Evolutionary conservation across 2,797 vertebrate species (phyloP).

Genomic region (Amblyraja radiata): DNA sequence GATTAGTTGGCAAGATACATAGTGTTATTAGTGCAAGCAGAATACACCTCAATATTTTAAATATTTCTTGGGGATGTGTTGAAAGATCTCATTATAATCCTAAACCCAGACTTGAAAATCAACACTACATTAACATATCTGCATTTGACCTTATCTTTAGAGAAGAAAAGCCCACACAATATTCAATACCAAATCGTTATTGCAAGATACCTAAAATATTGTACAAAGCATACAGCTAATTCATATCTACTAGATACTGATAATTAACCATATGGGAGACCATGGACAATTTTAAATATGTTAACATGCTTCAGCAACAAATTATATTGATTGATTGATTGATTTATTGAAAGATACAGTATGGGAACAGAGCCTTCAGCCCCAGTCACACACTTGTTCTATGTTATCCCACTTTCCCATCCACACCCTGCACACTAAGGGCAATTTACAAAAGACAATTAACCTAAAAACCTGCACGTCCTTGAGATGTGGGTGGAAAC

Average conservation of each 20-base stretch:
- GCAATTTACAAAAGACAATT: too few relatives aligned
- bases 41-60: not conserved
- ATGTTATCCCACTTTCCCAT: too few relatives aligned
- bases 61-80: not conserved
- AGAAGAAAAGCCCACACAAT: not conserved
- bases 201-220: not conserved
- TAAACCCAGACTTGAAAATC: not conserved
- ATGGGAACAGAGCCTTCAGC: too few relatives aligned
- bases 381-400: too few relatives aligned
- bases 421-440: too few relatives aligned
- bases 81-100: not conserved
- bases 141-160: not conserved
- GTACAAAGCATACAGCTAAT: not conserved
- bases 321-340: too few relatives aligned
- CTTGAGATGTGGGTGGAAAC: too few relatives aligned
- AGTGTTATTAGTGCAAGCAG: not conserved
- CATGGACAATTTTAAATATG: not conserved
- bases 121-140: not conserved
- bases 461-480: too few relatives aligned
- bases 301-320: too few relatives aligned
- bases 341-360: too few relatives aligned
- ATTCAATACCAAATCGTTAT: not conserved
- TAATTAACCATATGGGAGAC: not conserved
- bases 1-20: not conserved
- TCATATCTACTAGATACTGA: not conserved